Evolutionary conservation across 2,888 invertebrate species (phyloP).

Genomic region (Acrobasis repandana): DNA sequence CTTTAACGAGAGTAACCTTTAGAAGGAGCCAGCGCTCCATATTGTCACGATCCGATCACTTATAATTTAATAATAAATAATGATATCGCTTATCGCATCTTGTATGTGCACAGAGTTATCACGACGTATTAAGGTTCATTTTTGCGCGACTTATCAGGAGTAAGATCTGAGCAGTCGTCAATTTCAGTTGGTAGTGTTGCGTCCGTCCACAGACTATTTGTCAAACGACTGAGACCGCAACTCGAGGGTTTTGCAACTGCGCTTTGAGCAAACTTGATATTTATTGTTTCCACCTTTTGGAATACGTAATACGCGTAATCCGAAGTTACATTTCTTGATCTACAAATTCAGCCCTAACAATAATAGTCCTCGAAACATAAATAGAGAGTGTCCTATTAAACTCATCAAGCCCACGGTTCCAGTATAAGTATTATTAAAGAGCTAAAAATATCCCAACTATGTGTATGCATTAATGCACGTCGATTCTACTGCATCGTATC

Average conservation of each 20-base stretch:
- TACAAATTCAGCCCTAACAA: conserved; percentile 22
- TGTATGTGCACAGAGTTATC: conserved; percentile 53
- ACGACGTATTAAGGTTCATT: conserved; percentile 41
- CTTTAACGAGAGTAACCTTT: conserved; percentile 80
- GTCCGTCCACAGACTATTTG: conserved; percentile 58
- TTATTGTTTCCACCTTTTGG: conserved; percentile 66
- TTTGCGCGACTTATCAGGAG: conserved; percentile 30
- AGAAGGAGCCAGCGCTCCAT: conserved; percentile 62
- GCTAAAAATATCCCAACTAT: conserved; percentile 63
- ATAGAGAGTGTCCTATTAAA: conserved; percentile 46
- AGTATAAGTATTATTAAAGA: conserved; percentile 53
- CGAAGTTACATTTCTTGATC: conserved; percentile 47
- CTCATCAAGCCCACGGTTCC: conserved; percentile 48
- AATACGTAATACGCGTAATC: conserved; percentile 54
- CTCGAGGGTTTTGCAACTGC: conserved; percentile 64
- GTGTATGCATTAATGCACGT: conserved; percentile 55
- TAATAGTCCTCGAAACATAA: conserved; percentile 46
- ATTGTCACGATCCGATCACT: conserved; percentile 75
- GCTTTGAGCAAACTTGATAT: conserved; percentile 70
- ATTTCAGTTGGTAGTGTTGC: conserved; percentile 44
- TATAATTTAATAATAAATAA: conserved; percentile 67
- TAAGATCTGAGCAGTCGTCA: conserved; percentile 33
- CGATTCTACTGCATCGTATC: conserved; percentile 49
- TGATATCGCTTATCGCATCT: conserved; percentile 61
- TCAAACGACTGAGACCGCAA: conserved; percentile 65